Base-by-base conservation (phyloP, 2,888 invertebrate species). In the Limulus polyphemus region DNA sequence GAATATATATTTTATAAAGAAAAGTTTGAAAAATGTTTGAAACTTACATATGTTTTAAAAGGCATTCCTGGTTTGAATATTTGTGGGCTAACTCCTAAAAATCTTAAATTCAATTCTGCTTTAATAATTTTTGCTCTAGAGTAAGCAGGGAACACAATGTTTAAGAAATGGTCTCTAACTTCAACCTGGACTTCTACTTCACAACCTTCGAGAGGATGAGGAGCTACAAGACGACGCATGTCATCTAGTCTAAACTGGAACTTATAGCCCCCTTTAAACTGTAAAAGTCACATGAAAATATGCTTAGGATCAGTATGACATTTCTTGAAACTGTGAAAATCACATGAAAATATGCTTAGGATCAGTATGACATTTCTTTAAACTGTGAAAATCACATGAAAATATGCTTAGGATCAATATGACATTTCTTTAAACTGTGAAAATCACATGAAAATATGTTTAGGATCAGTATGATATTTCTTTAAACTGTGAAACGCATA, bases 41-140 rank as follows among this genome's bases (percentile, higher is more conserved):
- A 10, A 55, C 67, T 65, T 68, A 70, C 70, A 57, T 70, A 67
- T 12, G 65, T 62, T 51, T 65, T 61, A 60, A 69, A 71, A 1
- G 69, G 67, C 69, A 71, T 70, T 58, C 70, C 70, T 4, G 71
- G 70, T 55, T 69, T 70, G 59, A 70, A 71, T 7, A 69, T 63
- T 55, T 67, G 65, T 1, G 69, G 68, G 17, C 60, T 58, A 0
- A 62, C 55, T 11, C 69, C 71, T 2, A 71, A 60, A 57, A 69
- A 70, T 13, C 60, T 59, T 12, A 71, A 57, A 9, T 51, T 58
- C 10, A 70, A 64, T 13, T 57, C 67, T 11, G 68, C 66, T 49
- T 69, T 68, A 13, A 71, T 65, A 7, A 71, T 64, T 16, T 67
- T 55, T 10, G 68, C 58, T 49, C 66, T 60, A 11, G 65, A 63